Evolutionary conservation across 2,888 invertebrate genomes (phyloP), one percentile per base, ranked within the genome.

Genomic region (Poecilus cupreus): DNA sequence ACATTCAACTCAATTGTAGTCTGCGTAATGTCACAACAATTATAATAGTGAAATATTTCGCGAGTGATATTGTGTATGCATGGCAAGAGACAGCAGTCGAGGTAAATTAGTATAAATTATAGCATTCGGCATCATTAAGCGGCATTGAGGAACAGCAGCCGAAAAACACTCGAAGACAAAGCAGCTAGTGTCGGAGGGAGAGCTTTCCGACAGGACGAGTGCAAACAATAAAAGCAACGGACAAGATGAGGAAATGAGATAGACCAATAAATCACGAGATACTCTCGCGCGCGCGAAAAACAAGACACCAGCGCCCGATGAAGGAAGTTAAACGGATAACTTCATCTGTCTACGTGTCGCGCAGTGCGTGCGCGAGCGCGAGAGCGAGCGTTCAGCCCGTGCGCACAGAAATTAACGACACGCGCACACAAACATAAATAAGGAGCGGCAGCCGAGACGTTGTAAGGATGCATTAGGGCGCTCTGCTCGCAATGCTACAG

Each of bases 401-500:
- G 85, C 49, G 54, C 11, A 3, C n/a, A 32, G 85, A 86, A 87
- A 87, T 88, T 87, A 87, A 87, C 84, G 87, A 86, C 87, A 87
- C 86, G 85, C 86, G 86, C 87, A 87, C 85, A 85, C 86, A 84
- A 85, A 84, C 86, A 86, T 86, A 87, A 86, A 86, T 86, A 87
- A 86, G 87, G 86, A 86, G 85, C 8, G 32, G 32, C 32, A n/a
- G n/a, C n/a, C n/a, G 32, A 32, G 32, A 32, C n/a, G n/a, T n/a
- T n/a, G 8, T 32, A 32, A 32, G 32, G 32, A 32, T 32, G 32
- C 32, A 32, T 32, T 32, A 32, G 32, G 32, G 32, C 4, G 32
- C 32, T 6, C 0, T 32, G n/a, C 32, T 5, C 5, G 32, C 32
- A 32, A 5, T 32, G 32, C 32, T 32, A 32, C 32, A 5, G 6